Base-by-base conservation (phyloP, 2,888 invertebrate genomes). In the Leucoma salicis region DNA sequence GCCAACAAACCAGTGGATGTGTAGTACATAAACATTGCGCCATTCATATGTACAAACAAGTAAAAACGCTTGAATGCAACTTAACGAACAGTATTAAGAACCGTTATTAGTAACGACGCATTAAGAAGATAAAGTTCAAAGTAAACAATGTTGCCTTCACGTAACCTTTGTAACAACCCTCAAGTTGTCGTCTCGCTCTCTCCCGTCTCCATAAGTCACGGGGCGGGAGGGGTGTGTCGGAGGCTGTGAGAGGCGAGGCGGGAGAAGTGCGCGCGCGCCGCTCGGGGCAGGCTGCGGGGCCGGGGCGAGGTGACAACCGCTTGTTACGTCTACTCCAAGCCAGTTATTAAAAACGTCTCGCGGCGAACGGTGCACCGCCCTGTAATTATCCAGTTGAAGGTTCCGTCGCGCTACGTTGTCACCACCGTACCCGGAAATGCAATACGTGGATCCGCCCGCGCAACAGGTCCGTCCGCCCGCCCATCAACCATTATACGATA, bases 301-400 rank as follows among this genome's bases (percentile, higher is more conserved):
- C 75, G 75, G 78, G 85, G 83, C 75, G 85, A 87, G 84, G 88
- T 83, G 88, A 88, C 88, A 89, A 89, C 89, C 89, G 87, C 88
- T 89, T 79, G 89, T 89, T 89, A 89, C 86, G 81, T 84, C 85
- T 82, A 84, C 80, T 71, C 86, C 75, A 89, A 90, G 90, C 88
- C 90, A 90, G 90, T 90, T 90, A 90, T 90, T 90, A 90, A 90
- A 90, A 90, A 90, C 90, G 86, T 90, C 90, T 90, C 89, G 90
- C 78, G 89, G 90, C 79, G 90, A 88, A 76, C 85, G 88, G 89
- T 84, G 88, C 62, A 78, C 88, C 89, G 88, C 88, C 88, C 89
- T 87, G 85, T 89, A 88, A 90, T 90, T 89, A 89, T 84, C 78
- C 78, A 82, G 82, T 85, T 84, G 82, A 74, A 83, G 77, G 78